Conservation (phyloP, 1,140 invertebrate genomes). For the Bombus pyrosoma region DNA sequence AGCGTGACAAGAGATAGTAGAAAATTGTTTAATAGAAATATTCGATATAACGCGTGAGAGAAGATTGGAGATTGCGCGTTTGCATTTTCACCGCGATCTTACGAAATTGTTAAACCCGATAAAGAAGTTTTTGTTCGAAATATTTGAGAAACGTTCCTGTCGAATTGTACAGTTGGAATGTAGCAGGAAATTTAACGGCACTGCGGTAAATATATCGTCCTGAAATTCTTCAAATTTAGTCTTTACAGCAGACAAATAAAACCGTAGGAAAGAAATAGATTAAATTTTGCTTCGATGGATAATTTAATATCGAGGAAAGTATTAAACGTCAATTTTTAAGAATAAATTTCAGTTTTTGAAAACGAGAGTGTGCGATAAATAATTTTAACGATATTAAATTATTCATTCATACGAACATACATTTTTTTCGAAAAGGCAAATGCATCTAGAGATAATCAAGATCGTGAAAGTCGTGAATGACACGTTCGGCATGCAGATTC, state of each 20-base stretch:
- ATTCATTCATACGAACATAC: not conserved
- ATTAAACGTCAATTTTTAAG: not conserved
- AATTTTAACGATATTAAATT: not conserved
- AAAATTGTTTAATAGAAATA: not conserved
- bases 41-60: too few relatives aligned
- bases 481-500: constrained; percentile 62
- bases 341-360: not conserved
- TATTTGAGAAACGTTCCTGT: not conserved
- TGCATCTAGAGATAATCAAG: constrained; percentile 67
- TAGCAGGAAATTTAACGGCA: not conserved
- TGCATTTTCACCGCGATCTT: too few relatives aligned
- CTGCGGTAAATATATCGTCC: not conserved
- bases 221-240: not conserved
- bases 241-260: too few relatives aligned
- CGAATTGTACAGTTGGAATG: not conserved
- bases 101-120: too few relatives aligned
- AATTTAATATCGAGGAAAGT: not conserved
- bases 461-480: constrained; percentile 55
- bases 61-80: too few relatives aligned
- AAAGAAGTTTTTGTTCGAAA: not conserved
- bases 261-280: not conserved
- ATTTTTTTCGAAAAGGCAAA: constrained; percentile 53
- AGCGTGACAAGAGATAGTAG: not conserved
- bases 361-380: not conserved
- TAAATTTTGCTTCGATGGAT: too few relatives aligned